Percentiles rank a stretch among this genome's conserved stretches.
These are phyloP conservation scores for Cirrhinus mrigala DNA, from an alignment of 2,797 vertebrate species.

Conservation along the genomic window DNA sequence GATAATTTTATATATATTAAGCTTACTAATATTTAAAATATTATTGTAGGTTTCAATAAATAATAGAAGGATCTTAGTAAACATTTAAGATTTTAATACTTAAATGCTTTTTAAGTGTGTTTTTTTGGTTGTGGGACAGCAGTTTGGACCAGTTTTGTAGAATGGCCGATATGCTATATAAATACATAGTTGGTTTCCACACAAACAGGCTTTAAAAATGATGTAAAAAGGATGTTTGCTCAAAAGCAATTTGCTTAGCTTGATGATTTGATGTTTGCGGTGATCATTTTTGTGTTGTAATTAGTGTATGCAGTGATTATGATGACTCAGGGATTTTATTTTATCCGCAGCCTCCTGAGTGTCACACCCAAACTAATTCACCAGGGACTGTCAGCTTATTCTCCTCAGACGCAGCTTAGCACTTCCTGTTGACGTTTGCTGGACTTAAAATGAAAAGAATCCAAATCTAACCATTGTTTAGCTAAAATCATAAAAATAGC, in stretches of 20 bases:
- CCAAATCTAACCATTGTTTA: not conserved
- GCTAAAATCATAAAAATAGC: not conserved
- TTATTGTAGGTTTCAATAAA: too few relatives aligned
- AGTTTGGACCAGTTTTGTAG: too few relatives aligned
- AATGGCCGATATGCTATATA: too few relatives aligned
- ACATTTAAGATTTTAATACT: too few relatives aligned
- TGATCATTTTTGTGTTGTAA: not conserved
- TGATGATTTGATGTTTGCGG: not conserved
- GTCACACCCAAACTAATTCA: slow-evolving; percentile 17
- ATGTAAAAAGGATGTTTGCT: not conserved
- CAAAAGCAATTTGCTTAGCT: not conserved
- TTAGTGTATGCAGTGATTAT: not conserved
- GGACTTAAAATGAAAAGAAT: not conserved
- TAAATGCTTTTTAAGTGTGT: too few relatives aligned
- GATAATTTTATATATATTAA: too few relatives aligned
- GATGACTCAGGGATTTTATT: slow-evolving; percentile 16
- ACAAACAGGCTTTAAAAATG: not conserved
- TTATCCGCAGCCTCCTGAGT: not conserved
- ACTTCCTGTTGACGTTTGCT: slow-evolving; percentile 1
- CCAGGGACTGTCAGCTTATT: slow-evolving; percentile 3
- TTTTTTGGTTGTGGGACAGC: too few relatives aligned
- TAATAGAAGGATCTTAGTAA: too few relatives aligned
- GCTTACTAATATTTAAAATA: too few relatives aligned
- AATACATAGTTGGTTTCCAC: not conserved
- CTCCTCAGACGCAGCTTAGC: not conserved